These are phyloP conservation scores for Crenuchus spilurus DNA, from an alignment of 2,797 vertebrate genomes.

Conservation along the genomic window DNA sequence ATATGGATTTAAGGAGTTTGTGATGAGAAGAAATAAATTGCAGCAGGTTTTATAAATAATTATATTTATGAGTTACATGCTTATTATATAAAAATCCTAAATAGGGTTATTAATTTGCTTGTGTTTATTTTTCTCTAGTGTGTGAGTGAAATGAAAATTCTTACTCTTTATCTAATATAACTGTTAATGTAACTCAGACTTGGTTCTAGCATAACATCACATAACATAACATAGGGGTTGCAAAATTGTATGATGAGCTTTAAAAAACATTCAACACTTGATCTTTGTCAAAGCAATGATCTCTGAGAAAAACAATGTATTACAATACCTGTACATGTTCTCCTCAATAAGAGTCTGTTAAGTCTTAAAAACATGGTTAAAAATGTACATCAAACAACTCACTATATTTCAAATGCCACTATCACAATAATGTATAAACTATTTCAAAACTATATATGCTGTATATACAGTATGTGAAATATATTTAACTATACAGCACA, in stretches of 20 bases:
- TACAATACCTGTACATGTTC: not conserved
- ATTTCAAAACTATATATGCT: not conserved
- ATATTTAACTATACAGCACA: not conserved
- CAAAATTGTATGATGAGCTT: not conserved
- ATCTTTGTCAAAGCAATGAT: not conserved
- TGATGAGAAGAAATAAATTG: no score
- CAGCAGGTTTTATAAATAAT: no score
- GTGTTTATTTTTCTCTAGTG: no score
- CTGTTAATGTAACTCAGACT: not conserved
- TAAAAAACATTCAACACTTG: constrained; percentile 1
- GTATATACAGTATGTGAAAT: not conserved
- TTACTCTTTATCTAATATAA: no score
- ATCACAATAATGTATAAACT: not conserved
- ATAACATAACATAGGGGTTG: not conserved
- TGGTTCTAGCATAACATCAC: not conserved
- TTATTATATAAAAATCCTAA: no score
- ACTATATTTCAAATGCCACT: not conserved
- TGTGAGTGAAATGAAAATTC: no score
- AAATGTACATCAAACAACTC: not conserved
- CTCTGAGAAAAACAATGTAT: constrained; percentile 4
- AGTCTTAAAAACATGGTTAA: not conserved
- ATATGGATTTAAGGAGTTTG: no score
- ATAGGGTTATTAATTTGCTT: no score
- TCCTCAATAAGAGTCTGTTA: not conserved
- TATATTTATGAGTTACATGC: no score